Conservation (phyloP, 30 jellyfish, hydroid and myxozoan species). For the Nemopilema nomurai region DNA sequence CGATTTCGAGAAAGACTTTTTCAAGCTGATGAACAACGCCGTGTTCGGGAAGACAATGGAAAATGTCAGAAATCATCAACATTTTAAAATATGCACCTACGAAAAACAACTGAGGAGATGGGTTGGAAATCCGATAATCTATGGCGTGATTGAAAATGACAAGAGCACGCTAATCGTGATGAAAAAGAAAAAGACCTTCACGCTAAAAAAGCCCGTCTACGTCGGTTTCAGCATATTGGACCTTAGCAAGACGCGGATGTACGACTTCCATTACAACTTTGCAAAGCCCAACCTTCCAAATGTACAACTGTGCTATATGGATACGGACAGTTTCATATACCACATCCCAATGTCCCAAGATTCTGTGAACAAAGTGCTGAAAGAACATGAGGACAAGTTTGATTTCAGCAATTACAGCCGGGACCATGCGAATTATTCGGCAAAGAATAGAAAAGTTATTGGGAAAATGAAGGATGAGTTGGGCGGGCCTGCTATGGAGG, state of each 20-base stretch:
- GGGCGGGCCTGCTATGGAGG: conserved; percentile 32
- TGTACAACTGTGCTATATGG: too few species aligned
- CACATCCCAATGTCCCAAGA: conserved; percentile 68
- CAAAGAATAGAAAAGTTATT: too few species aligned
- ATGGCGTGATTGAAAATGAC: too few species aligned
- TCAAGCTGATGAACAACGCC: conserved; percentile 61
- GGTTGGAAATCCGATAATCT: conserved; percentile 47
- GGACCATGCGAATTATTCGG: not conserved
- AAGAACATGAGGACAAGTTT: conserved; percentile 20
- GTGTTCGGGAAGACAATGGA: conserved; percentile 80
- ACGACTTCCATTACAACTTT: conserved; percentile 75
- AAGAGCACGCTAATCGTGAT: conserved; percentile 41
- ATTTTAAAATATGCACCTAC: conserved; percentile 29
- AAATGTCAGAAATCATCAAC: conserved; percentile 50
- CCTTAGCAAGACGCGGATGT: conserved; percentile 62
- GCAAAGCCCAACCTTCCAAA: too few species aligned
- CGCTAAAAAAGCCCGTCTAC: conserved; percentile 57
- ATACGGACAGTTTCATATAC: conserved; percentile 45
- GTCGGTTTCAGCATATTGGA: conserved; percentile 62
- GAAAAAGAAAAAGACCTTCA: conserved; percentile 17
- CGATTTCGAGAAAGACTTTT: too few species aligned
- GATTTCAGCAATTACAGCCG: conserved; percentile 34
- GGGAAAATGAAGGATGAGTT: conserved; percentile 66
- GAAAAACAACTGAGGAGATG: conserved; percentile 3
- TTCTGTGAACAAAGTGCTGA: conserved; percentile 27